Conservation (phyloP, 2,888 invertebrate species). For the Tubulanus polymorphus region DNA sequence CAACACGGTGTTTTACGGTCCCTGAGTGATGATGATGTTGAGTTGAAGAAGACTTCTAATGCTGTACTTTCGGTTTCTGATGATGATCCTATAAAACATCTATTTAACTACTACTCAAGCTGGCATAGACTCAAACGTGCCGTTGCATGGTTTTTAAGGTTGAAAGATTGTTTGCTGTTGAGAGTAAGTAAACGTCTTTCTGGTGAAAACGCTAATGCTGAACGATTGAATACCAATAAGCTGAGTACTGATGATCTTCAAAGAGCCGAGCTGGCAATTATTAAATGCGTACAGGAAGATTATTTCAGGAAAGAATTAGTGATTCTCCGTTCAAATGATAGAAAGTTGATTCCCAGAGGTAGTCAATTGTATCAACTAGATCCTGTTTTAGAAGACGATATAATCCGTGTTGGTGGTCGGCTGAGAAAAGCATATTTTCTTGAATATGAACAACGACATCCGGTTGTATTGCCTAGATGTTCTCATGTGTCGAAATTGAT, state of each 20-base stretch:
- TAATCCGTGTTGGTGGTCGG: slow-evolving; percentile 12
- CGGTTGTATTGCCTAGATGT: slow-evolving; percentile 4
- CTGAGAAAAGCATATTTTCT: background rate
- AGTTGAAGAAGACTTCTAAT: background rate
- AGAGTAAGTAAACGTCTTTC: background rate
- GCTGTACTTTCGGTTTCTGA: background rate
- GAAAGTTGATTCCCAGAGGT: background rate
- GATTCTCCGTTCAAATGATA: background rate
- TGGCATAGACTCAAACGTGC: background rate
- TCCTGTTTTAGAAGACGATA: slow-evolving; percentile 14
- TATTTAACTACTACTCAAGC: background rate
- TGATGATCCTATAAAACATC: background rate
- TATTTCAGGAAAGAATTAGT: background rate
- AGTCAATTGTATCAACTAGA: background rate
- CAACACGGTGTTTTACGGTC: too few relatives aligned
- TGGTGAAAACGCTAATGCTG: background rate
- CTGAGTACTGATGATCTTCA: background rate
- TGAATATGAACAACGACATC: slow-evolving; percentile 1
- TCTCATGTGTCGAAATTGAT: slow-evolving; percentile 4
- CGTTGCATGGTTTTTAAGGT: background rate
- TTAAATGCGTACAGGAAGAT: background rate
- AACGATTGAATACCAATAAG: background rate
- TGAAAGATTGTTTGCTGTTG: background rate
- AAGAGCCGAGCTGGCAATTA: background rate
- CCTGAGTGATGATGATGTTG: too few relatives aligned